A percentile compares a stretch with the other conserved stretches of the same genome.
These are phyloP conservation scores for Endotricha flammealis DNA, from an alignment of 2,888 invertebrate genomes.

Conservation along the genomic window DNA sequence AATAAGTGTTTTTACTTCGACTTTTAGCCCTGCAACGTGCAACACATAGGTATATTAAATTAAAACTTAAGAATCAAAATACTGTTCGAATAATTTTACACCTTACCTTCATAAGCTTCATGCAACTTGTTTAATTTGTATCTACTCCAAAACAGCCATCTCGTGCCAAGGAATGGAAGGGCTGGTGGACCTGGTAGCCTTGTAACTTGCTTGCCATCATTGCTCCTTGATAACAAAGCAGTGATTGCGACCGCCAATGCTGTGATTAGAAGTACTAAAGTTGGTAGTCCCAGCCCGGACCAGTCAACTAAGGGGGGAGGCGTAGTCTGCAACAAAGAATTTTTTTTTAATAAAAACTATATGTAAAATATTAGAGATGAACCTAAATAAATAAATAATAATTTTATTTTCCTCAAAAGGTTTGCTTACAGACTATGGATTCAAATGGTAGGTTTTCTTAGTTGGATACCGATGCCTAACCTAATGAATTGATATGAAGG, in stretches of 20 bases:
- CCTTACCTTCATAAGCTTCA: conserved; percentile 86
- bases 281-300: conserved; percentile 52
- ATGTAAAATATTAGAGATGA: too few species aligned
- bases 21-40: too few species aligned
- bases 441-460: too few species aligned
- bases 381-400: too few species aligned
- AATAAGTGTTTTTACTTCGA: too few species aligned
- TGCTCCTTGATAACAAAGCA: conserved; percentile 40
- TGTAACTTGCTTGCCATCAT: conserved; percentile 37
- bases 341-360: too few species aligned
- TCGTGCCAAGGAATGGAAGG: conserved; percentile 86
- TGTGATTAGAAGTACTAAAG: conserved; percentile 49
- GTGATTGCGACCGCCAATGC: conserved; percentile 48
- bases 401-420: too few species aligned
- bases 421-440: too few species aligned
- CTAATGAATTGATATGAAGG: too few species aligned
- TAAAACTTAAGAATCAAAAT: conserved; percentile 1
- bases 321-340: conserved; percentile 39
- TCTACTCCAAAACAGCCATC: conserved; percentile 86
- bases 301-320: conserved; percentile 62
- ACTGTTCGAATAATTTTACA: conserved; percentile 8
- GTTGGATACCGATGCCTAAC: too few species aligned
- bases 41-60: too few species aligned
- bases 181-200: conserved; percentile 85
- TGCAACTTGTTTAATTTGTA: conserved; percentile 87